Evolutionary conservation across 2,888 invertebrate genomes (phyloP), one percentile per base, ranked within the genome.

Genomic region (Noctua comes): DNA sequence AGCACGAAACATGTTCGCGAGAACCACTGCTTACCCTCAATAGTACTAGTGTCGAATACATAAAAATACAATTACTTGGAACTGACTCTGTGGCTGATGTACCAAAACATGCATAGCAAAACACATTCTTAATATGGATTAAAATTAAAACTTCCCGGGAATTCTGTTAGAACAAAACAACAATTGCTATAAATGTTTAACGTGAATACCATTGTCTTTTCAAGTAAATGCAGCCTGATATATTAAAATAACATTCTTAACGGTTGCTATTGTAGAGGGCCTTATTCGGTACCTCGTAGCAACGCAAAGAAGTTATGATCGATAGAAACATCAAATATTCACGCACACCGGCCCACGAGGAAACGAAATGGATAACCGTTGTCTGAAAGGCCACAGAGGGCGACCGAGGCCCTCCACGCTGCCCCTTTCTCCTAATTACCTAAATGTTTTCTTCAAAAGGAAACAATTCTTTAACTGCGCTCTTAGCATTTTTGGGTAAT

Each of bases 301-400:
- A 90, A 91, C 90, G 91, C 93, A 94, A 95, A 95, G 95, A 95
- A 95, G 93, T 95, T 95, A 96, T 96, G 95, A 96, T 96, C 96
- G 96, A 96, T 96, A 95, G 93, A 88, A 92, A 85, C 95, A 96
- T 96, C 94, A 96, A 96, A 96, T 96, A 96, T 96, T 96, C 94
- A 96, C 91, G 92, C 91, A 90, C 88, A 90, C 90, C 90, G 93
- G 91, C 94, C 93, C 92, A 90, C 92, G 91, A 94, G 93, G 94
- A 94, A 95, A 93, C 92, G 92, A 91, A 94, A 95, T 94, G 93
- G 94, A 94, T 95, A 94, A 94, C 94, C 92, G 94, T 93, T 93
- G 94, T 93, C 94, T 94, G 92, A 95, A 95, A 95, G 93, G 95
- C 94, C 95, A 92, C 94, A 89, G 91, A 94, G 94, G 95, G 94